These are phyloP conservation scores for Acanthosoma haemorrhoidale DNA, from an alignment of 2,888 invertebrate genomes.

Conservation along the genomic window DNA sequence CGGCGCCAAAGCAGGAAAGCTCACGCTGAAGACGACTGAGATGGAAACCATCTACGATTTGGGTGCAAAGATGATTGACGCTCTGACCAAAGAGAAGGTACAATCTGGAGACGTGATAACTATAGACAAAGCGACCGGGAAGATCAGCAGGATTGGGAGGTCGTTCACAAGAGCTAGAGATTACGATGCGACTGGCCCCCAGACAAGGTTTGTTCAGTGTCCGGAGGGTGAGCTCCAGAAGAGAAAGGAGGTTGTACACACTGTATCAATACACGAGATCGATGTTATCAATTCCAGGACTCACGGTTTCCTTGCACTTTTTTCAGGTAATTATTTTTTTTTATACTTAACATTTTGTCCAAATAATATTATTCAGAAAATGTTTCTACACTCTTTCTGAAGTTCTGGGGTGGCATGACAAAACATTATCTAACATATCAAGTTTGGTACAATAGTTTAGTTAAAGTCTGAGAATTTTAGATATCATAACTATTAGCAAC, in stretches of 20 bases:
- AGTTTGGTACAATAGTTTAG: no score
- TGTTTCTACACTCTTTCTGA: no score
- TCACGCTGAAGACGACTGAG: constrained; percentile 96
- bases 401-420: no score
- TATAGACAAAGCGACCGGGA: constrained; percentile 97
- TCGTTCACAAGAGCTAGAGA: constrained; percentile 95
- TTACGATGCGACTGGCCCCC: constrained; percentile 90
- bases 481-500: no score
- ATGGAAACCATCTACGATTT: constrained; percentile 99
- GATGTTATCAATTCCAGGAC: constrained; percentile 98
- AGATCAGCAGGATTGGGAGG: constrained; percentile 81
- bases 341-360: neutral
- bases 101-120: constrained; percentile 95
- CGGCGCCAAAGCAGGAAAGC: constrained; percentile 82
- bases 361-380: no score
- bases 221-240: constrained; percentile 98
- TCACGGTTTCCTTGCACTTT: constrained; percentile 94
- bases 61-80: constrained; percentile 97
- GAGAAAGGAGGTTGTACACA: constrained; percentile 94
- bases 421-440: no score
- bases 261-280: constrained; percentile 97
- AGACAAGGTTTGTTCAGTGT: constrained; percentile 81
- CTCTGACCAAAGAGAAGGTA: constrained; percentile 90
- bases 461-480: no score
- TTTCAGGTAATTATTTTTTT: constrained; percentile 62